These are phyloP conservation scores for Phasianus colchicus DNA, from an alignment of 2,113 vertebrate species.

Conservation along the genomic window DNA sequence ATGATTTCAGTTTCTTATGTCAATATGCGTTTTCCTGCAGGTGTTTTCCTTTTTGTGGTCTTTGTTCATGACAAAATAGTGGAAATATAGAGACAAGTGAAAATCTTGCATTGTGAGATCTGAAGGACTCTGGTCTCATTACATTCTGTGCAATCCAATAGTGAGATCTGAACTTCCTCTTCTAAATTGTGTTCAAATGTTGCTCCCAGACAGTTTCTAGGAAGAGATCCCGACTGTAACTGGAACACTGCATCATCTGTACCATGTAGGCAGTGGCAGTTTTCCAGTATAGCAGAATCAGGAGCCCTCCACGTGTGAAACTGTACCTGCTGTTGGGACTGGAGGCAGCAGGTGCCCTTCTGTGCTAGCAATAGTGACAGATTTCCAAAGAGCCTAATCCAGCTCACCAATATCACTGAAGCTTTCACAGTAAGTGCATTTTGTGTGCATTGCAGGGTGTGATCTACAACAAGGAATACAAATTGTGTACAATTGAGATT, in stretches of 20 bases:
- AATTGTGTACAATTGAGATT: background rate
- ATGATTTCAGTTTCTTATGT: background rate
- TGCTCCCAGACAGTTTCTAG: background rate
- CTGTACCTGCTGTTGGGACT: background rate
- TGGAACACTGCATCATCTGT: background rate
- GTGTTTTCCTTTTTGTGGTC: background rate
- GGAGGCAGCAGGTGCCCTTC: background rate
- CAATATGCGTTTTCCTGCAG: background rate
- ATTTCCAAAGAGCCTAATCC: background rate
- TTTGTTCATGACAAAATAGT: background rate
- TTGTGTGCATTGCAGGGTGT: background rate
- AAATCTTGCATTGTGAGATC: background rate
- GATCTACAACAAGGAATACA: background rate
- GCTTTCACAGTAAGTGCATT: background rate
- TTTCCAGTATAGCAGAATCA: background rate
- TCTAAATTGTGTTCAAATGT: background rate
- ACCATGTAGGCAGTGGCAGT: background rate
- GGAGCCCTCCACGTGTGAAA: fast-evolving
- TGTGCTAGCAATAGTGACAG: background rate
- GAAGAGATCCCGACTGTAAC: background rate
- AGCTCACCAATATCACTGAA: background rate
- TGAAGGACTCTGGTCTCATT: background rate
- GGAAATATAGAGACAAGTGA: background rate
- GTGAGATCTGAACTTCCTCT: background rate
- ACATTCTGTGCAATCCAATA: background rate